phyloP scores from a whole-genome alignment of 2,113 vertebrate genomes.

The Dicentrarchus labrax region DNA sequence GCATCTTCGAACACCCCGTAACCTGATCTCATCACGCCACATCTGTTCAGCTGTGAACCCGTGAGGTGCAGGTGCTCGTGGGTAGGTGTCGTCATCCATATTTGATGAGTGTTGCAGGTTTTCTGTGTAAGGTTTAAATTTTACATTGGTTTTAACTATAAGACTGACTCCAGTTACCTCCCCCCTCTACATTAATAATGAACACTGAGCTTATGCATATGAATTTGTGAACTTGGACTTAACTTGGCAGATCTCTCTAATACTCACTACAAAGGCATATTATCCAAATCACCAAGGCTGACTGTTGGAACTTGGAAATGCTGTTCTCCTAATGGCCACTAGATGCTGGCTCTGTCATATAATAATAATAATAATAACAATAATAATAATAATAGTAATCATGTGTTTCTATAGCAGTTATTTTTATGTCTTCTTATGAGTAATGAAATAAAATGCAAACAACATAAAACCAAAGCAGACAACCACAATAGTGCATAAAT shows the following conservation, averaged over 20 bases:
- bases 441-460: not conserved
- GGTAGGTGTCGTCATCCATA: slow-evolving; percentile 43
- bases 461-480: not conserved
- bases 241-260: not conserved
- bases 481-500: not conserved
- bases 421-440: no score
- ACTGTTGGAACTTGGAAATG: not conserved
- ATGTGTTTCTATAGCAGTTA: no score
- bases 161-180: not conserved
- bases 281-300: not conserved
- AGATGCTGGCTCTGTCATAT: not conserved
- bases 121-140: slow-evolving; percentile 46
- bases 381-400: no score
- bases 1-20: slow-evolving; percentile 36
- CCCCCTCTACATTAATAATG: slow-evolving; percentile 28
- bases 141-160: slow-evolving; percentile 12
- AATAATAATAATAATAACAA: not conserved
- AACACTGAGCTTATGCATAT: not conserved
- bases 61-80: slow-evolving; percentile 36
- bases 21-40: slow-evolving; percentile 78
- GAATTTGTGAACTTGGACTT: slow-evolving; percentile 51
- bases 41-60: slow-evolving; percentile 72
- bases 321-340: not conserved
- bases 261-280: not conserved
- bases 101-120: slow-evolving; percentile 63